Base-by-base conservation (phyloP, 2,888 invertebrate species). In the Leuctra nigra region DNA sequence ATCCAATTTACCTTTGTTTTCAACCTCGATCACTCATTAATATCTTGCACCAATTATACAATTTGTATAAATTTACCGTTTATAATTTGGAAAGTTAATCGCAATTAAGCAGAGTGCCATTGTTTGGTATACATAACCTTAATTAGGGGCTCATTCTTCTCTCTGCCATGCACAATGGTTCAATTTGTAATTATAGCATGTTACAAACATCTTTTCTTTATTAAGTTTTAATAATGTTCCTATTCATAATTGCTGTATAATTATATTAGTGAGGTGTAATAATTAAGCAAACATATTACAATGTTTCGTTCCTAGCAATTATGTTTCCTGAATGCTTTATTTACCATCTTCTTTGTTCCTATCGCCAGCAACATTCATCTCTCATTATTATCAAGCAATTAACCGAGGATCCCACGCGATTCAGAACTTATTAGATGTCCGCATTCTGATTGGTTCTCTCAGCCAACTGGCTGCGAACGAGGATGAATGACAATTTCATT, bases 151-250 rank as follows among this genome's bases (percentile, higher is more conserved):
- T 39, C 39, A 16, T 18, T 39, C 20, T n/a, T n/a, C n/a, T 39
- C 6, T 18, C 20, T 39, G 39, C 39, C 44, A 44, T 23, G 23
- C 23, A 44, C 44, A 44, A 44, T 44, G 44, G 50, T 16, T 50
- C 50, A 35, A 41, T 35, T 18, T 50, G 35, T 50, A 50, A 50
- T 50, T 35, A 50, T 50, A 16, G 16, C 23, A 50, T 35, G 44
- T 50, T 50, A 50, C 22, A 50, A 50, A 35, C 33, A 35, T 50
- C 33, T 35, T 50, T 16, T 18, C 35, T 50, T 50, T 33, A 50
- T 50, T 35, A 50, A 48, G 35, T 50, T 50, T 47, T 50, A 33
- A 50, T 50, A 50, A 50, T 50, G 50, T 50, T 50, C 50, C 50
- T 50, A 50, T 50, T 50, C 35, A 39, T 44, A 50, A 50, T 50